Evolutionary conservation across 2,888 invertebrate genomes (phyloP), one percentile per base, ranked within the genome.

Genomic region (Eumacrocentrus americanus): DNA sequence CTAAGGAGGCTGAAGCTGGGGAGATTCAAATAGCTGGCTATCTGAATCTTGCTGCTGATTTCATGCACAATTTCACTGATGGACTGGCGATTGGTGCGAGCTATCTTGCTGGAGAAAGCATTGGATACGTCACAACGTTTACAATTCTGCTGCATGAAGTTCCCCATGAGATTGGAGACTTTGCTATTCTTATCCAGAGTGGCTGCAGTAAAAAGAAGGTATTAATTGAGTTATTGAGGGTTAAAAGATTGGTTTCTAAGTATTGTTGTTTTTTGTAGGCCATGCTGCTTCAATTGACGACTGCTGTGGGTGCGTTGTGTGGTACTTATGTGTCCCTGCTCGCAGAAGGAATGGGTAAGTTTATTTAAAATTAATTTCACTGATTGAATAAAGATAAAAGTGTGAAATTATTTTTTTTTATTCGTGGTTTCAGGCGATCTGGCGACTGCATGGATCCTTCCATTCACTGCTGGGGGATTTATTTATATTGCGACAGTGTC

Each of bases 401-500:
- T 5, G 14, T 16, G 3, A 40, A 40, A 14, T n/a, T 1, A 57
- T 23, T 37, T 51, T 34, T 20, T 56, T 53, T 51, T 7, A 38
- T 6, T 9, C 3, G 34, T 34, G 38, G 9, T n/a, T n/a, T 37
- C 85, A 76, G 89, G 89, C 60, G 83, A 84, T 52, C 81, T 90
- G 63, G 90, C 93, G 1, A 89, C 91, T 7, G 87, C 89, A 4
- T 94, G 97, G 88, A 92, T 99, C 55, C 83, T 99, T 58, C 98
- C 99, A 11, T 98, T 99, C 73, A 98, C 98, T 20, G 98, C 98
- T 42, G 98, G 95, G 66, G 97, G 99, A n/a, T 99, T 99, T 79
- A 99, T 99, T 80, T 99, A 99, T 81, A 98, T 99, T 72, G 99
- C 99, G 16, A 95, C 98, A 14, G 99, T 99, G 0, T 98, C 98